phyloP scores from a whole-genome alignment of 2,797 vertebrate genomes.

The Pangasius larnaudii region DNA sequence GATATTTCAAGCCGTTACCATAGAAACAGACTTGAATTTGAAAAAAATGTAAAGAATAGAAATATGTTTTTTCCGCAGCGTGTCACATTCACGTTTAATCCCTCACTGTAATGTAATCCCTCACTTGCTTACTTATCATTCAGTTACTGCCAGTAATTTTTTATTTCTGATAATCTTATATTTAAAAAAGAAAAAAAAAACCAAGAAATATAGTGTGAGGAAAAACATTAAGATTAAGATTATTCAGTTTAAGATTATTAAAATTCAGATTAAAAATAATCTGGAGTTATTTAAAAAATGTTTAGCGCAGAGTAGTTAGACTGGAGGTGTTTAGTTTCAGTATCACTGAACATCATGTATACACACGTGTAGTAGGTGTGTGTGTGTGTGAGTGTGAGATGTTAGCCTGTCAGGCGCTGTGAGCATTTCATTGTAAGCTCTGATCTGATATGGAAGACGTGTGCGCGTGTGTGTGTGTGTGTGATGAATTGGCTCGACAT shows the following conservation, averaged over 20 bases:
- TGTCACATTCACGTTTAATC: too few relatives aligned
- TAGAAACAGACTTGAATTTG: background rate
- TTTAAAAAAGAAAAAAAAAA: too few relatives aligned
- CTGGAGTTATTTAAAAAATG: background rate
- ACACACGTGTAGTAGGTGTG: background rate
- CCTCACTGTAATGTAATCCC: too few relatives aligned
- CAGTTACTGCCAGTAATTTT: too few relatives aligned
- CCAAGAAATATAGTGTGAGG: background rate
- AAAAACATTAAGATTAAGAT: too few relatives aligned
- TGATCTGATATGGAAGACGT: background rate
- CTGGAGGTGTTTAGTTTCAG: background rate
- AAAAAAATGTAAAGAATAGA: too few relatives aligned
- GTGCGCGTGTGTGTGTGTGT: constrained; percentile 13
- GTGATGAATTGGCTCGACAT: constrained; percentile 11
- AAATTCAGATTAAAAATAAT: background rate
- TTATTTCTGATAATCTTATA: too few relatives aligned
- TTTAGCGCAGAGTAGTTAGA: background rate
- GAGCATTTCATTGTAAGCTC: background rate
- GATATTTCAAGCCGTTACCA: background rate
- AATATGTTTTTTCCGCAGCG: too few relatives aligned
- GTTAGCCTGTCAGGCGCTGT: background rate
- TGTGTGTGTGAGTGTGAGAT: background rate
- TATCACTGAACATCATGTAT: background rate
- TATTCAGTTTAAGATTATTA: too few relatives aligned
- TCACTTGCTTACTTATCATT: too few relatives aligned